Evolutionary conservation across 2,888 invertebrate species (phyloP).

Genomic region (Oscheius sp.): DNA sequence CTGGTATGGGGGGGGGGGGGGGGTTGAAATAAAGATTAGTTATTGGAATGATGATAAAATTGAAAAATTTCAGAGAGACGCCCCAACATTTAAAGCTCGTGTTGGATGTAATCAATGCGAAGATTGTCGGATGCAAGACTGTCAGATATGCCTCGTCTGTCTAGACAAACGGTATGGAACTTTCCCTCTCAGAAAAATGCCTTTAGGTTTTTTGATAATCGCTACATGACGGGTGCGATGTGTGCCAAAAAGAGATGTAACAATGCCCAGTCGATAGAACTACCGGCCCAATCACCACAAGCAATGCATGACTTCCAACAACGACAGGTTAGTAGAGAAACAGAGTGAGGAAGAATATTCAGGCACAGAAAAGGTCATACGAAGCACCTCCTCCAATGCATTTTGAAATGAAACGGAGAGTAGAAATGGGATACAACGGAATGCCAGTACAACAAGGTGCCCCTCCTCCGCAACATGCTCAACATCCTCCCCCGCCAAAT

Average conservation of each 20-base stretch:
- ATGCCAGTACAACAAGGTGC: conserved; percentile 33
- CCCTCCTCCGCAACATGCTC: conserved; percentile 31
- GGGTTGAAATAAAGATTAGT: background rate
- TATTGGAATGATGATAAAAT: background rate
- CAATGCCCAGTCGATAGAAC: conserved; percentile 66
- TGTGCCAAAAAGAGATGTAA: conserved; percentile 70
- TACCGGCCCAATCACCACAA: conserved; percentile 31
- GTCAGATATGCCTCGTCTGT: conserved; percentile 69
- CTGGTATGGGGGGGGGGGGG: conserved; percentile 1
- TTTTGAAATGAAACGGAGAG: conserved; percentile 54
- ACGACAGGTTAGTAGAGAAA: conserved; percentile 38
- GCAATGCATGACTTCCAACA: conserved; percentile 38
- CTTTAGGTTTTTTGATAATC: conserved; percentile 68
- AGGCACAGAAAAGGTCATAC: conserved; percentile 53
- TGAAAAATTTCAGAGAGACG: conserved; percentile 62
- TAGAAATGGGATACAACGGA: conserved; percentile 46
- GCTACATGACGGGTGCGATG: conserved; percentile 69
- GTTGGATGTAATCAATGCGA: conserved; percentile 68
- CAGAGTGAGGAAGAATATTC: conserved; percentile 1
- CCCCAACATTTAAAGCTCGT: conserved; percentile 69
- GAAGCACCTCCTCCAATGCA: conserved; percentile 44
- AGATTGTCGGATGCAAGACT: conserved; percentile 69
- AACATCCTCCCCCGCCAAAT: conserved; percentile 20
- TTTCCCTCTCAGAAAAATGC: background rate
- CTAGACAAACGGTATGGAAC: conserved; percentile 64